These are phyloP conservation scores for Selenia dentaria DNA, from an alignment of 2,888 invertebrate species.

Conservation along the genomic window DNA sequence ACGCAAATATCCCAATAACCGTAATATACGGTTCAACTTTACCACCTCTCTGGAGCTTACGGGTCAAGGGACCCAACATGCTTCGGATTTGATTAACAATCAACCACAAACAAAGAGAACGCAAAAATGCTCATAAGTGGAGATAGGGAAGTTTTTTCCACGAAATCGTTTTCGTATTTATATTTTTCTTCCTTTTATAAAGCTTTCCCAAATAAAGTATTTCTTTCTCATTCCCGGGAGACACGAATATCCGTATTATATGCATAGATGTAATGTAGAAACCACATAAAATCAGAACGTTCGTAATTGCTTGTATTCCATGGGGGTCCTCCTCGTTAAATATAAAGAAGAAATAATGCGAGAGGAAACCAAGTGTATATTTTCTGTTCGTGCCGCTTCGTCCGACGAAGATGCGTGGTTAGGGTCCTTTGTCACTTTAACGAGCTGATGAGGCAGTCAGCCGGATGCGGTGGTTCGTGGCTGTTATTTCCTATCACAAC, in stretches of 20 bases:
- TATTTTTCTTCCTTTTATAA: constrained; percentile 23
- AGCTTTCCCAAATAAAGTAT: constrained; percentile 27
- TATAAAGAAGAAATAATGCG: constrained; percentile 28
- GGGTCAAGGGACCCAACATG: constrained; percentile 37
- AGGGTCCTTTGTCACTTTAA: constrained; percentile 62
- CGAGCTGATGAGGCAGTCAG: constrained; percentile 51
- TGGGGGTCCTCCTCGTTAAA: constrained; percentile 28
- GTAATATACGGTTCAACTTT: constrained; percentile 39
- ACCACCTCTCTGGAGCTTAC: constrained; percentile 38
- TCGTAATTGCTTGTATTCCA: constrained; percentile 39
- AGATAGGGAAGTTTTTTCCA: constrained; percentile 12
- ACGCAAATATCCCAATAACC: constrained; percentile 38
- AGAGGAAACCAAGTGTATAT: constrained; percentile 40
- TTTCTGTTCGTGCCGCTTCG: constrained; percentile 51
- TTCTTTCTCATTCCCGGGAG: constrained; percentile 29
- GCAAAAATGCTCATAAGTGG: constrained; percentile 19
- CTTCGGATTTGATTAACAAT: constrained; percentile 45
- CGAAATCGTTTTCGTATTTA: constrained; percentile 21
- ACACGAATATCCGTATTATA: constrained; percentile 20
- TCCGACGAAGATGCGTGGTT: constrained; percentile 55
- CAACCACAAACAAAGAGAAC: constrained; percentile 36
- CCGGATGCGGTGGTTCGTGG: constrained; percentile 21
- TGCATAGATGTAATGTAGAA: constrained; percentile 21
- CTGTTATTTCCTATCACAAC: constrained; percentile 39
- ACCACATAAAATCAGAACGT: constrained; percentile 35